phyloP scores from a whole-genome alignment of 2,888 invertebrate genomes.

The Chloromyia formosa region DNA sequence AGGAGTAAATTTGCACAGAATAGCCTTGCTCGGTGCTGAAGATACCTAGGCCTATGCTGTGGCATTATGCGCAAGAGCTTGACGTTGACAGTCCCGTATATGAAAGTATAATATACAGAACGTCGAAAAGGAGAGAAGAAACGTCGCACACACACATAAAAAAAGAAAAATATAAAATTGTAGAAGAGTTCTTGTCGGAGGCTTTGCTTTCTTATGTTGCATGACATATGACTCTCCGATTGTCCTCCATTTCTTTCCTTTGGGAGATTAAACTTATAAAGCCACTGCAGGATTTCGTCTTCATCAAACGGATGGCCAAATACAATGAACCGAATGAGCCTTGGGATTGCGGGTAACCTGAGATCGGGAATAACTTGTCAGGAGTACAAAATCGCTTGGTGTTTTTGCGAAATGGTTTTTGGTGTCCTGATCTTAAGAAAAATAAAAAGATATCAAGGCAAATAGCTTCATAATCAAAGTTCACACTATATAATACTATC shows the following conservation, averaged over 20 bases:
- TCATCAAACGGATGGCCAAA: too few species aligned
- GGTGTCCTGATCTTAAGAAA: too few species aligned
- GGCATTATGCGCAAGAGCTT: conserved; percentile 31
- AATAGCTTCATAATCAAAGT: too few species aligned
- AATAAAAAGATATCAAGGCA: too few species aligned
- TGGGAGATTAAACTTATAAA: not conserved
- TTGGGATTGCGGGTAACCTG: too few species aligned
- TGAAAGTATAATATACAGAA: not conserved
- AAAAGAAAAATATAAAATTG: not conserved
- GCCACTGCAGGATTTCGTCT: too few species aligned
- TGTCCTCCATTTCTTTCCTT: not conserved
- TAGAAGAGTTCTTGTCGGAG: not conserved
- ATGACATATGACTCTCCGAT: conserved; percentile 7
- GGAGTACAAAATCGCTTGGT: too few species aligned
- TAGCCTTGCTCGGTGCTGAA: conserved; percentile 17
- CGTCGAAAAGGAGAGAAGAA: not conserved
- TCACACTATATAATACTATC: too few species aligned
- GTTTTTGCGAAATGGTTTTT: too few species aligned
- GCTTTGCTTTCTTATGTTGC: not conserved
- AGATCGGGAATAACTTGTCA: too few species aligned
- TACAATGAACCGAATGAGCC: too few species aligned
- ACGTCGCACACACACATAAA: conserved; percentile 32
- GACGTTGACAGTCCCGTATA: conserved; percentile 27
- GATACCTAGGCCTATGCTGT: not conserved
- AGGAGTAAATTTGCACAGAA: not conserved